Evolutionary conservation across 2,888 invertebrate genomes (phyloP), one percentile per base, ranked within the genome.

Genomic region (Tenthredo amoena): DNA sequence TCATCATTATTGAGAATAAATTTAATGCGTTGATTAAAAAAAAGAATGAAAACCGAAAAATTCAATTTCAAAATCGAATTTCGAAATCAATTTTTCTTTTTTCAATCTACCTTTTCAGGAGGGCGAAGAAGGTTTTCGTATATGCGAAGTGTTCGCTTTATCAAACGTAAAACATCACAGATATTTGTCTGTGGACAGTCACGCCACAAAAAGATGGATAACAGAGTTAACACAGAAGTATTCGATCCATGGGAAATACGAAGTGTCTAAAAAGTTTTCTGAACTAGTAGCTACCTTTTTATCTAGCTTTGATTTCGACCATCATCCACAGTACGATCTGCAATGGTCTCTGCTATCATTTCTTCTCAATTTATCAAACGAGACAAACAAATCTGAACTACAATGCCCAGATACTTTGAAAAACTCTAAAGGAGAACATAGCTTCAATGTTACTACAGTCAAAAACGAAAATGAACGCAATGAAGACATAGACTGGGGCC

Each of bases 301-400:
- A 47, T 89, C 89, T 1, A 92, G 91, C 85, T 93, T 93, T 79
- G 91, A 92, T 68, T 93, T 92, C 83, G 92, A 92, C 21, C 89
- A 91, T 82, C 92, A 92, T 89, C 93, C 93, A 0, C 93, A 93
- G 86, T 92, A 91, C 68, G 95, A 95, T 88, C 89, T 95, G 0
- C 94, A 95, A 86, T 95, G 95, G 94, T 92, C 94, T 0, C 85
- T 95, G 58, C 87, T 95, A 7, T 94, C 94, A 34, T 91, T 95
- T 18, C 87, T 95, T 5, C 87, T 95, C 1, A 89, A 93, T 86
- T 87, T 95, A 12, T 92, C 95, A 0, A 90, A 88, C 50, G 92
- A 93, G 86, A 93, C 92, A 3, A 88, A 88, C 76, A 91, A 91
- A 55, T 90, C 91, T 0, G 89, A 90, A 85, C 83, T 92, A 15